Base-by-base conservation (phyloP, 2,888 invertebrate species). In the Blomia tropicalis region DNA sequence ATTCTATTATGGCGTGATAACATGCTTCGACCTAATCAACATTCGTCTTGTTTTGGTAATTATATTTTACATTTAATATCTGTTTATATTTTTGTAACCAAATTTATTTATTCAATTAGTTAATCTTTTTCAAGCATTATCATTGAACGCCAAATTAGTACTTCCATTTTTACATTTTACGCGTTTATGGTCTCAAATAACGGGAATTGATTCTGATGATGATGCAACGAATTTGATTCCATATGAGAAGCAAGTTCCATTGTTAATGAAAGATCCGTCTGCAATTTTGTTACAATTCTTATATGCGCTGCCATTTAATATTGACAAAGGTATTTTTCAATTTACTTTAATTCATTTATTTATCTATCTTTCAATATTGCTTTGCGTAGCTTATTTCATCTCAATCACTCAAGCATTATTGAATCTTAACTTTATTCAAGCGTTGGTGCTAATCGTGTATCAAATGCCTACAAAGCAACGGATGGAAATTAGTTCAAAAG, bases 401-500 rank as follows among this genome's bases (percentile, higher is more conserved):
- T 84, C 85, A 72, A 82, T 91, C 70, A 86, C 91, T 1, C 84
- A 85, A 73, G 83, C 85, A 67, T 79, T 91, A 67, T 93, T 87
- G 78, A 87, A 91, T 73, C 79, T 92, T 66, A 78, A 85, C 65
- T 90, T 87, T 77, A 84, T 91, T 74, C 91, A 92, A 79, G 83
- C 88, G 56, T 81, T 90, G 66, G 81, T 84, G 60, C 86, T 87
- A 75, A 77, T 89, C 51, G 71, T 71, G 58, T 73, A 71, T 66
- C 70, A 71, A 59, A 71, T 75, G 64, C 70, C 72, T 2, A 68
- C 70, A 43, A 70, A 71, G 4, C 73, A 75, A 62, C 67, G 74
- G 53, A 68, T 70, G 25, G 71, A 71, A 2, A 74, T 74, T 73
- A 70, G 69, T 61, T 69, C 70, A 60, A 41, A 59, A 60, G 62